phyloP scores from a whole-genome alignment of 2,113 vertebrate species.

The Emydocephalus ijimae region DNA sequence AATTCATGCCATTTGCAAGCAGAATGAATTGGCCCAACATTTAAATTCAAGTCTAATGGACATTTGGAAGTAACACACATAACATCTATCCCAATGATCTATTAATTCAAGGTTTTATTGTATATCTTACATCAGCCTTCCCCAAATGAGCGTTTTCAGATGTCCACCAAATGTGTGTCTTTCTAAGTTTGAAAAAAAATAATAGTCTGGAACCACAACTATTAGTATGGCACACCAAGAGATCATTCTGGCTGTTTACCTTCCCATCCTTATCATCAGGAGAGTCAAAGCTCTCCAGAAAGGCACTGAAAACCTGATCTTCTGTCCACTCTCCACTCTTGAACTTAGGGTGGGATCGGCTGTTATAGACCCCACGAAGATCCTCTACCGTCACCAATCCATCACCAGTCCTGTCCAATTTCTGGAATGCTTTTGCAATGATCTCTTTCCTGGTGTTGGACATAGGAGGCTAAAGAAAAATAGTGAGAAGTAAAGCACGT shows the following conservation, averaged over 20 bases:
- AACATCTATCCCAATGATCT: neutral
- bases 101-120: neutral
- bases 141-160: neutral
- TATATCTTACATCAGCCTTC: neutral
- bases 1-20: neutral
- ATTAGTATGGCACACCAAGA: neutral
- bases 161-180: neutral
- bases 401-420: slow-evolving; percentile 70
- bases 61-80: neutral
- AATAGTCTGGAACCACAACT: neutral
- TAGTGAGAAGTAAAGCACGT: neutral
- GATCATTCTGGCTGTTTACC: slow-evolving; percentile 42
- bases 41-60: neutral
- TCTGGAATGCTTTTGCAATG: slow-evolving; percentile 65
- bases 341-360: slow-evolving; percentile 66
- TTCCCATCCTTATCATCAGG: slow-evolving; percentile 68
- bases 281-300: slow-evolving; percentile 72
- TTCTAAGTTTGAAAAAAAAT: neutral
- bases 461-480: slow-evolving; percentile 67
- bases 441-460: slow-evolving; percentile 63
- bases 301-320: slow-evolving; percentile 66
- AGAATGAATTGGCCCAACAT: neutral
- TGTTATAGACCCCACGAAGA: slow-evolving; percentile 67
- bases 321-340: slow-evolving; percentile 70
- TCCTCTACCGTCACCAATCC: slow-evolving; percentile 68